These are phyloP conservation scores for Chaetodon trifascialis DNA, from an alignment of 2,113 vertebrate genomes.

Conservation along the genomic window DNA sequence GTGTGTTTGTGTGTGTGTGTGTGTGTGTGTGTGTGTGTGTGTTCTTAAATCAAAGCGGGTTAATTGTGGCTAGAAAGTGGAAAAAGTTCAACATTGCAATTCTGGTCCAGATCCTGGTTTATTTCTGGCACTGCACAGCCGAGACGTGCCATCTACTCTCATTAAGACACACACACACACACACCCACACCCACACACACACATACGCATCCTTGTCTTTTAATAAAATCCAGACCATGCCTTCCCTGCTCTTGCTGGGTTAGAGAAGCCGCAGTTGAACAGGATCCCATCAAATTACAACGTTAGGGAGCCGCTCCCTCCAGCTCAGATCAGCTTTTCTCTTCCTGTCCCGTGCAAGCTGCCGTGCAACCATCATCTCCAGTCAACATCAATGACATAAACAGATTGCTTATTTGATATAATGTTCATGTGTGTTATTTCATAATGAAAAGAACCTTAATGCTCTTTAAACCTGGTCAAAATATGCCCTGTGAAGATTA, in stretches of 20 bases:
- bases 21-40: conserved; percentile 6
- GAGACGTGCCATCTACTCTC: conserved; percentile 45
- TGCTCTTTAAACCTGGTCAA: not conserved
- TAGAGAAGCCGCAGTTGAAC: conserved; percentile 48
- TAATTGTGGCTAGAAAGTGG: conserved; percentile 49
- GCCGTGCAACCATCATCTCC: not conserved
- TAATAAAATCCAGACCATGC: conserved; percentile 70
- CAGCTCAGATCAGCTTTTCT: not conserved
- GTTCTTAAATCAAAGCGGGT: conserved; percentile 27
- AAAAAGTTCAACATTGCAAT: conserved; percentile 58
- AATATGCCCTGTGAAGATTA: not conserved
- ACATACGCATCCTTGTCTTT: conserved; percentile 32
- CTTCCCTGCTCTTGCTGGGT: conserved; percentile 24
- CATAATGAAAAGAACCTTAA: not conserved
- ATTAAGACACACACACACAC: conserved; percentile 41
- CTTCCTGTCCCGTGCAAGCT: not conserved
- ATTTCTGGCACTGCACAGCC: conserved; percentile 60
- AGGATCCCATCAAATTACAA: conserved; percentile 51
- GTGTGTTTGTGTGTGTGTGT: not conserved
- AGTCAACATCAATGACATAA: not conserved
- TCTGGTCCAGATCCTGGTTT: conserved; percentile 64
- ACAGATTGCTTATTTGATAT: not conserved
- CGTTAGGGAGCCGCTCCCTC: conserved; percentile 41
- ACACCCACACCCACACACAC: conserved; percentile 27
- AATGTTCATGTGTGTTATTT: not conserved